A percentile compares a stretch with the other conserved stretches of the same genome.
phyloP scores from a whole-genome alignment of 2,888 invertebrate species.

The Drosophila mercatorum region DNA sequence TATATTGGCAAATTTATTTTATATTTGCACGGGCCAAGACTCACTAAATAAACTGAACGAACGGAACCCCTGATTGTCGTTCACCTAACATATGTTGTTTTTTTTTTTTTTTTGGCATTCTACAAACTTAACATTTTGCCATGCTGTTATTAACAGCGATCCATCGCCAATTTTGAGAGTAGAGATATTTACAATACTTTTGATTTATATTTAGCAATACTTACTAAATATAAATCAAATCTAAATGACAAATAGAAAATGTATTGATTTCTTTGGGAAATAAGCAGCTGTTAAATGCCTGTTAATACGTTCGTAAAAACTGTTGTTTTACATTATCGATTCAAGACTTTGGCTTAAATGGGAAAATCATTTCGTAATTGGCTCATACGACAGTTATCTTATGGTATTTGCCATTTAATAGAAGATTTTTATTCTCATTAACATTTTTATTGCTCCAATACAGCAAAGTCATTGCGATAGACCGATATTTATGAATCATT shows the following conservation, averaged over 20 bases:
- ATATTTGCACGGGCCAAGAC: conserved; percentile 36
- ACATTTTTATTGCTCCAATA: neutral
- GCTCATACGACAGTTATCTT: no score
- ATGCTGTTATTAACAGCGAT: conserved; percentile 35
- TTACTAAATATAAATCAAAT: neutral
- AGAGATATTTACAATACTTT: no score
- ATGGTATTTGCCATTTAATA: neutral
- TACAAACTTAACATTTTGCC: conserved; percentile 20
- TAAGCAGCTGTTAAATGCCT: neutral
- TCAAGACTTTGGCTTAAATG: neutral
- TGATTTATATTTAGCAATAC: neutral
- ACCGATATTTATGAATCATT: neutral
- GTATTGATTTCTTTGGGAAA: neutral
- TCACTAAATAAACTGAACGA: conserved; percentile 42
- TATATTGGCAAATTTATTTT: conserved; percentile 35
- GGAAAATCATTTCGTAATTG: neutral
- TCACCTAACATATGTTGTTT: conserved; percentile 45
- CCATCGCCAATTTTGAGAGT: neutral
- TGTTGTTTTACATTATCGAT: neutral
- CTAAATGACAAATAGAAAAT: neutral
- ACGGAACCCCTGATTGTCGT: conserved; percentile 32
- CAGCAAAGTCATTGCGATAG: conserved; percentile 10
- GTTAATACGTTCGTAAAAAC: neutral
- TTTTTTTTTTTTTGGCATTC: conserved; percentile 16
- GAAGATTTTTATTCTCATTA: neutral